Evolutionary conservation across 2,888 invertebrate genomes (phyloP), one percentile per base, ranked within the genome.

Genomic region (Tiliacea citrago): DNA sequence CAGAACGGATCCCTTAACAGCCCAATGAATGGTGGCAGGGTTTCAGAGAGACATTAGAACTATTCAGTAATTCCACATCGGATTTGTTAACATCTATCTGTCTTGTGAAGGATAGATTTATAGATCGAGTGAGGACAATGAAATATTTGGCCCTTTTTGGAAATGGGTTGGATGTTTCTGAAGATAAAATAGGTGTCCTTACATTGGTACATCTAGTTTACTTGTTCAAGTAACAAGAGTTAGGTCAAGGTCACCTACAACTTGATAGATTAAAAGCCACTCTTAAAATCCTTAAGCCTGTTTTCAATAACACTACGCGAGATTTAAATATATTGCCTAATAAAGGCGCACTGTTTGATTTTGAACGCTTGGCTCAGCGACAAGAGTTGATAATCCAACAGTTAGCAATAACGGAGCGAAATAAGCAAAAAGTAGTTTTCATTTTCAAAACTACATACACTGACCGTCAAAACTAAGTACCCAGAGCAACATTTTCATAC

Each of bases 11-110:
- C 86, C 89, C 82, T 87, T 88, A 88, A 81, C 88, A 86, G 85
- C 76, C 81, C 83, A 88, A 84, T 87, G 89, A 86, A 87, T 90
- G 84, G 88, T 77, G 85, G 80, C 79, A 83, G 82, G 84, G 82
- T 73, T 82, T 88, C 83, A 72, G 69, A 82, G 77, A 82, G 89
- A 86, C 86, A 88, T 88, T 89, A 90, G 77, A 87, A 90, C 90
- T 88, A 88, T 87, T 88, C 87, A 75, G 82, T 85, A 87, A 89
- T 88, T 88, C 85, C 86, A 82, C 85, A 83, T 82, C 80, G 86
- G 84, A 89, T 90, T 90, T 86, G 88, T 88, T 88, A 88, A 90
- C 88, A 88, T 85, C 88, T 86, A 88, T 90, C 83, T 73, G 86
- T 86, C 90, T 90, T 88, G 88, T 86, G 87, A 76, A 81, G 81